Conservation (phyloP, 1,140 invertebrate genomes). For the Drosophila nigrodunni region DNA sequence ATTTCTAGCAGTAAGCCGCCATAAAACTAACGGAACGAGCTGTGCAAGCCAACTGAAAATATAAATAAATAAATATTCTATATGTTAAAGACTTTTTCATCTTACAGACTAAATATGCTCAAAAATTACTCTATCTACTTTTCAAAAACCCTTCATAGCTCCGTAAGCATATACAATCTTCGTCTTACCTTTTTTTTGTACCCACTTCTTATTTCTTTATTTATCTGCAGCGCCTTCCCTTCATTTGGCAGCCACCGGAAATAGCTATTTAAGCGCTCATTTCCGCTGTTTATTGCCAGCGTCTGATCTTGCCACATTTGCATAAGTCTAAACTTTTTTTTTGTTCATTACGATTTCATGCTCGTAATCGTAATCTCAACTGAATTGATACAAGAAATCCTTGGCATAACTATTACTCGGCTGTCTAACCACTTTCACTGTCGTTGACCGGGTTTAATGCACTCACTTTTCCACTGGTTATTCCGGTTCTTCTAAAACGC, state of each 20-base stretch:
- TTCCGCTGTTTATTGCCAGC: constrained; percentile 20
- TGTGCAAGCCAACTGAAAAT: no score
- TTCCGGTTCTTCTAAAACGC: constrained; percentile 79
- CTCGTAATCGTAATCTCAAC: not conserved
- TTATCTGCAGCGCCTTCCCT: constrained; percentile 8
- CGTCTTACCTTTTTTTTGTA: not conserved
- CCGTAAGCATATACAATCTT: no score
- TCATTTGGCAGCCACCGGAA: constrained; percentile 53
- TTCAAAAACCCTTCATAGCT: no score
- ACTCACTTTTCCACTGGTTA: constrained; percentile 81
- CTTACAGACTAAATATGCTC: no score
- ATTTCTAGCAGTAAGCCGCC: no score
- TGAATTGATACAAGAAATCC: constrained; percentile 34
- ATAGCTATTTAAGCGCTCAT: constrained; percentile 74
- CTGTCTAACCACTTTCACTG: constrained; percentile 75
- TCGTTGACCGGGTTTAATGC: constrained; percentile 78
- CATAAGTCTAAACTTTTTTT: not conserved
- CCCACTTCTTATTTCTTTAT: constrained; percentile 2
- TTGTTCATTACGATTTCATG: no score
- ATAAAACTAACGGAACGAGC: no score
- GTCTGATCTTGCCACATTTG: constrained; percentile 11
- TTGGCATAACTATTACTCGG: constrained; percentile 39
- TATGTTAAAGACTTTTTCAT: no score
- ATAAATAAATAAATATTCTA: no score
- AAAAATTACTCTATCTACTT: no score